Evolutionary conservation across 2,113 vertebrate genomes (phyloP).

Genomic region (Melanotaenia duboulayi): DNA sequence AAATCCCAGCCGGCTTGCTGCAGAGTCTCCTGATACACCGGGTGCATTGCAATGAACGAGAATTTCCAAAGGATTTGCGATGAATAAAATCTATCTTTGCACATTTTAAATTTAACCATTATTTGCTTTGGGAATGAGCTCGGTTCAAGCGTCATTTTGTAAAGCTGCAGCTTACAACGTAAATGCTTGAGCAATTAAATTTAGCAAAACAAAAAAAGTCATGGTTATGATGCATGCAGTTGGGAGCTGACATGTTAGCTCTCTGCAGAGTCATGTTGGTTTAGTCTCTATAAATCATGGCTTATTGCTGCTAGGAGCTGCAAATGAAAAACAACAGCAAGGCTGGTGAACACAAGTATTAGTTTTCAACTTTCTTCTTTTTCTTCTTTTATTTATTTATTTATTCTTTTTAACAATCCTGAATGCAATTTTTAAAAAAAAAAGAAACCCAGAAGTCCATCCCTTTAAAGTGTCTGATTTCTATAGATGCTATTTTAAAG

Average conservation of each 20-base stretch:
- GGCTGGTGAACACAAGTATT: slow-evolving; percentile 4
- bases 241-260: slow-evolving; percentile 35
- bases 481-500: neutral
- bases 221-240: slow-evolving; percentile 31
- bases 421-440: slow-evolving; percentile 6
- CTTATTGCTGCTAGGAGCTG: slow-evolving; percentile 2
- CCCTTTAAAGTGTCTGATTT: neutral
- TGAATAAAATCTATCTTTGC: slow-evolving; percentile 41
- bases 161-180: neutral
- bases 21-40: neutral
- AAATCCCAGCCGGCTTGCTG: slow-evolving; percentile 34
- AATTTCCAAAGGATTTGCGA: slow-evolving; percentile 35
- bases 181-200: slow-evolving; percentile 43
- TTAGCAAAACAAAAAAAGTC: slow-evolving; percentile 19
- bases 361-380: slow-evolving; percentile 1
- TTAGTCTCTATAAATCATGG: slow-evolving; percentile 33
- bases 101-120: slow-evolving; percentile 32
- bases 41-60: slow-evolving; percentile 10
- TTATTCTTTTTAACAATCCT: neutral
- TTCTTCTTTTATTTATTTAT: no score
- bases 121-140: slow-evolving; percentile 49
- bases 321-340: slow-evolving; percentile 9
- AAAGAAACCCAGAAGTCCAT: neutral
- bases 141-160: neutral
- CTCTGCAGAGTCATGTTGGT: slow-evolving; percentile 34